Conservation (phyloP, 2,797 vertebrate species). For the Ambastaia sidthimunki region DNA sequence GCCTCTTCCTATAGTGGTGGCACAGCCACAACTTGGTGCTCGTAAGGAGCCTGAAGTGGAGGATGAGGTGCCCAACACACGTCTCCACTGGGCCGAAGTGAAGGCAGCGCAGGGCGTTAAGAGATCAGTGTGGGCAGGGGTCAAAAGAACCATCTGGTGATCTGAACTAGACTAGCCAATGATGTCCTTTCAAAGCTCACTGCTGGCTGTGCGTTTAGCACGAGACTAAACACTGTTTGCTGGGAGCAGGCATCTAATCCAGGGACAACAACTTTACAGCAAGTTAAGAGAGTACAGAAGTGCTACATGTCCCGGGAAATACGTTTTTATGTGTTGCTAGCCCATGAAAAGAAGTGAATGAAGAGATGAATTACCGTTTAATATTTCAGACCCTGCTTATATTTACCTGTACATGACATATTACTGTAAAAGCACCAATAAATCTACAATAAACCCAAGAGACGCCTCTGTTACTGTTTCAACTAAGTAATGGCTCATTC, state of each 20-base stretch:
- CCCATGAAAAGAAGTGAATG: not conserved
- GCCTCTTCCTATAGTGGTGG: constrained; percentile 84
- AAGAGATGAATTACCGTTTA: not conserved
- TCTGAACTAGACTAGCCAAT: not conserved
- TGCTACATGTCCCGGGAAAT: not conserved
- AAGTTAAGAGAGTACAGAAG: not conserved
- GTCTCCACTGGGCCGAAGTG: constrained; percentile 87
- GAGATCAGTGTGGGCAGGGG: constrained; percentile 79
- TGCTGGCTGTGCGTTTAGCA: not conserved
- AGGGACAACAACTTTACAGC: not conserved
- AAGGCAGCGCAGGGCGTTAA: constrained; percentile 80
- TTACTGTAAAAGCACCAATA: constrained; percentile 17
- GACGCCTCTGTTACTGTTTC: not conserved
- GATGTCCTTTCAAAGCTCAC: not conserved
- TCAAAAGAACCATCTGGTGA: constrained; percentile 84
- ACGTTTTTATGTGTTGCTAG: not conserved
- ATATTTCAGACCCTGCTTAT: not conserved
- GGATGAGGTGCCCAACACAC: constrained; percentile 81
- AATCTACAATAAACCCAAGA: constrained; percentile 15
- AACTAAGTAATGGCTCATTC: not conserved
- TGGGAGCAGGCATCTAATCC: not conserved
- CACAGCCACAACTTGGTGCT: constrained; percentile 72
- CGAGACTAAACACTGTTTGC: not conserved
- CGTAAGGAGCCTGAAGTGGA: constrained; percentile 75
- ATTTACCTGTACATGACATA: not conserved